Evolutionary conservation across 1,140 invertebrate species (phyloP), one percentile per base, ranked within the genome.

Genomic region (Aphelenchoides fujianensis): DNA sequence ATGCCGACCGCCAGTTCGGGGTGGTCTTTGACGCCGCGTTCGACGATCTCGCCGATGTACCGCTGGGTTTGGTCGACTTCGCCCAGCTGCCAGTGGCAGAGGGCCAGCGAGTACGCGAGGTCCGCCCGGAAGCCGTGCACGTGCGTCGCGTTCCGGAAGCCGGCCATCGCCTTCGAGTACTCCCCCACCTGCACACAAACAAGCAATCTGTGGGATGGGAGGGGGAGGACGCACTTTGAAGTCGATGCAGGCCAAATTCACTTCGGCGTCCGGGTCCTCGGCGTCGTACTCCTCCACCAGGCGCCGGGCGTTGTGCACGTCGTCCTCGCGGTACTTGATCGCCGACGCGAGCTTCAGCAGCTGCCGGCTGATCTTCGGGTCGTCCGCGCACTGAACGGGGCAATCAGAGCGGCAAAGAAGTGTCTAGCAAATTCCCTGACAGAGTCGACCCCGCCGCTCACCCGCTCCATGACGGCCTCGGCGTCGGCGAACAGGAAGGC

Each of bases 301-400:
- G 85, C 90, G 90, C 87, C 94, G 93, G 0, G 95, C 93, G 55
- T 91, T 91, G 2, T 91, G 88, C 59, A 93, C 89, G 85, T 98
- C 95, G 84, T 97, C 95, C 86, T 97, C 92, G 0, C 93, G 92
- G 85, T 98, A 98, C 84, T 96, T 95, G 61, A 98, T 97, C 23
- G 94, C 95, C 41, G 95, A 93, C 87, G 97, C 93, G 31, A 98
- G 84, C 86, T 98, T 97, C n/a, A 90, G 89, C 19, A 90, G 89
- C 79, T 91, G 90, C 66, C 87, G 87, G 74, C 90, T 89, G 73
- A 91, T 88, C 74, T 89, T 88, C 35, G 89, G 89, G 62, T 90
- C 89, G 70, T 91, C 89, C 61, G 94, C 92, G 90, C 79, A 92
- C 89, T 1, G 92, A 89, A 86, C 92, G 90, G 41, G 23, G 12